phyloP scores from a whole-genome alignment of 2,888 invertebrate species.

The Apoderus coryli region DNA sequence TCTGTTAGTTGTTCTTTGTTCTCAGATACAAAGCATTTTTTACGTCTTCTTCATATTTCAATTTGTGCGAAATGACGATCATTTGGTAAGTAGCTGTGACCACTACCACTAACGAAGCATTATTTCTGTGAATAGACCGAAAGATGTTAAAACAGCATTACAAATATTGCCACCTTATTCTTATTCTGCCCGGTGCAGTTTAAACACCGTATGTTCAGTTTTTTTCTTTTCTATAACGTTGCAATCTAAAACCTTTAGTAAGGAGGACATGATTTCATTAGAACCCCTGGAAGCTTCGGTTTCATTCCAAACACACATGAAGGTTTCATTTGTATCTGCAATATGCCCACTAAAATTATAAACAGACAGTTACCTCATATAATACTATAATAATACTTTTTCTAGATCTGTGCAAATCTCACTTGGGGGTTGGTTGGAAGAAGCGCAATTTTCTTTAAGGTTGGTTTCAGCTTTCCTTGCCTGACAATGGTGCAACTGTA shows the following conservation, averaged over 20 bases:
- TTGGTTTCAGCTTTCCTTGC: constrained; percentile 10
- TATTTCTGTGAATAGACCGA: constrained; percentile 11
- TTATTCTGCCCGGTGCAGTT: constrained; percentile 11
- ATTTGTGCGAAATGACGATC: constrained; percentile 11
- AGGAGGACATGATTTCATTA: constrained; percentile 7
- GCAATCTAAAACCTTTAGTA: constrained; percentile 8
- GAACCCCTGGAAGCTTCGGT: constrained; percentile 9
- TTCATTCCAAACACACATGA: constrained; percentile 10
- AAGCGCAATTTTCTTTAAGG: constrained; percentile 5
- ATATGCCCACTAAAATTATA: constrained; percentile 10
- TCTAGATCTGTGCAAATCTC: constrained; percentile 2
- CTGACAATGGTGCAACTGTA: constrained; percentile 9
- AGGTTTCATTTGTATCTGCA: constrained; percentile 9
- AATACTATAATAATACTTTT: constrained; percentile 1
- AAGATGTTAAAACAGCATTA: constrained; percentile 10
- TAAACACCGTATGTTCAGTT: constrained; percentile 10
- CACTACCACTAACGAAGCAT: constrained; percentile 7
- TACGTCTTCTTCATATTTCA: constrained; percentile 6
- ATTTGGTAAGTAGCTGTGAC: constrained; percentile 11
- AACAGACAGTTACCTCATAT: constrained; percentile 10
- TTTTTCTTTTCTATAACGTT: constrained; percentile 10
- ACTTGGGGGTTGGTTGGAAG: neutral
- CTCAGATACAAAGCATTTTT: constrained; percentile 7
- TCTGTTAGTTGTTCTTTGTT: constrained; percentile 8
- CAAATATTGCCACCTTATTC: constrained; percentile 9